phyloP scores from a whole-genome alignment of 2,113 vertebrate species.

The Corydoras maculifer region DNA sequence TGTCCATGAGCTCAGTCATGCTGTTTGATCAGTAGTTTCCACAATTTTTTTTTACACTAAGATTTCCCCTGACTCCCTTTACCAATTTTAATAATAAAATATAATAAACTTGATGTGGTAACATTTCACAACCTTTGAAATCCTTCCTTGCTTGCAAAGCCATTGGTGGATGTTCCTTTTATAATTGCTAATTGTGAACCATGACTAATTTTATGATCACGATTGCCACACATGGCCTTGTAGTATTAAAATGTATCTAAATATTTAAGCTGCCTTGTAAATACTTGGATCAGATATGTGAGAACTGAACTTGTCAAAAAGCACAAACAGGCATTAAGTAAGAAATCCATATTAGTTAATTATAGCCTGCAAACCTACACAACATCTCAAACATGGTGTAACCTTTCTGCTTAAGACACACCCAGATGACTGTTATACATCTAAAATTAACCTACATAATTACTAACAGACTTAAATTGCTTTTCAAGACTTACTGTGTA shows the following conservation, averaged over 20 bases:
- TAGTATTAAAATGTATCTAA: neutral
- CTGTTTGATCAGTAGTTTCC: too few relatives aligned
- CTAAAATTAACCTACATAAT: too few relatives aligned
- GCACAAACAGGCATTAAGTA: neutral
- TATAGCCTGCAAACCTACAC: neutral
- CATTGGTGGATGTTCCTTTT: too few relatives aligned
- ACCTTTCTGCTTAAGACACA: neutral
- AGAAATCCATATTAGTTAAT: neutral
- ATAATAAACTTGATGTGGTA: too few relatives aligned
- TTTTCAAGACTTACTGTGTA: too few relatives aligned
- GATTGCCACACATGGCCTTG: neutral
- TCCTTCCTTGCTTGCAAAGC: too few relatives aligned
- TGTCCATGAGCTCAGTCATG: too few relatives aligned
- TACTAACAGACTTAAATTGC: too few relatives aligned
- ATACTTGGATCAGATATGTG: constrained; percentile 1
- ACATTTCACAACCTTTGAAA: too few relatives aligned
- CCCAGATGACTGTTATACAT: neutral
- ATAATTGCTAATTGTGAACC: neutral
- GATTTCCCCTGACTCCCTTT: too few relatives aligned
- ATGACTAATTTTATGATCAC: neutral
- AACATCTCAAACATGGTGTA: neutral
- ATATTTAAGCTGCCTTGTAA: neutral
- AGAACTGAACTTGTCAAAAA: neutral
- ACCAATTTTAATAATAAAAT: too few relatives aligned
- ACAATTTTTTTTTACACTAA: too few relatives aligned